Conservation (phyloP, 1,140 invertebrate species). For the Musca domestica region DNA sequence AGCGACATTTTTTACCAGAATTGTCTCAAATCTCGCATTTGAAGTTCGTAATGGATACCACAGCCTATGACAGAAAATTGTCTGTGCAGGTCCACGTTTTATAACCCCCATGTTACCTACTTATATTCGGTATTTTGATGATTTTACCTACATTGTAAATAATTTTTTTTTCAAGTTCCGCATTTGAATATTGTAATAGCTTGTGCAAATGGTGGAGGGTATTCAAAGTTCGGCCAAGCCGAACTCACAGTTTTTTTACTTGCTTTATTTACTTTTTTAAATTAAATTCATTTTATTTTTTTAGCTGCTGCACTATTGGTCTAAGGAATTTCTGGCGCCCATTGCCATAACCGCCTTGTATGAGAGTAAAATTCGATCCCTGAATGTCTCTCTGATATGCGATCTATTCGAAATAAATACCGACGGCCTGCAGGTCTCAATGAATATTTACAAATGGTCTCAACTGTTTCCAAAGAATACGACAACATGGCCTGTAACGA, state of each 20-base stretch:
- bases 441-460: slow-evolving; percentile 38
- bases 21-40: no score
- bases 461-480: slow-evolving; percentile 35
- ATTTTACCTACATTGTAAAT: no score
- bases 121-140: no score
- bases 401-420: slow-evolving; percentile 35
- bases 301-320: slow-evolving; percentile 93
- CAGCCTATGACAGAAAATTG: no score
- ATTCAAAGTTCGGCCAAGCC: no score
- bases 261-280: not conserved
- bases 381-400: slow-evolving; percentile 43
- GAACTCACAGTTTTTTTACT: not conserved
- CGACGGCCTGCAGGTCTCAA: slow-evolving; percentile 17
- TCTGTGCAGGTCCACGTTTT: no score
- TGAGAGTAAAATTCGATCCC: slow-evolving; percentile 29
- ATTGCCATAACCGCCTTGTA: slow-evolving; percentile 46
- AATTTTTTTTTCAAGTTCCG: no score
- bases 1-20: no score
- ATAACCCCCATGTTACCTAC: no score
- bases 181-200: no score
- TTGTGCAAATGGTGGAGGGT: no score
- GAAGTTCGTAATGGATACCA: no score
- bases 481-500: slow-evolving; percentile 34
- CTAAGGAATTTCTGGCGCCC: slow-evolving; percentile 79
- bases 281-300: slow-evolving; percentile 8